Conservation (phyloP, 2,797 vertebrate species). For the Pseudochromis fuscus region DNA sequence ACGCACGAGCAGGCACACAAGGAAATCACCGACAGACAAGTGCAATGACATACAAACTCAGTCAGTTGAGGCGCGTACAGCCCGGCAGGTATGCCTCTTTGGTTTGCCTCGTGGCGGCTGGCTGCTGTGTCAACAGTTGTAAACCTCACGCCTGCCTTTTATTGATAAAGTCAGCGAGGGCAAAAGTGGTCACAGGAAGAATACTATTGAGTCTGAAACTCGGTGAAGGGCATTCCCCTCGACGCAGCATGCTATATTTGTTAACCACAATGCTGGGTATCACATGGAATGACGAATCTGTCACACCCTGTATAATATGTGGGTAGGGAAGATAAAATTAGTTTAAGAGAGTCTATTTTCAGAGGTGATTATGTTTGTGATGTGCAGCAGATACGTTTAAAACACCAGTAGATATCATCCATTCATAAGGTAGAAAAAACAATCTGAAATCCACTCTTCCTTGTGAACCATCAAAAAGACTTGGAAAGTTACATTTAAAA, state of each 20-base stretch:
- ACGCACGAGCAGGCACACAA: conserved; percentile 20
- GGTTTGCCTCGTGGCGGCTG: conserved; percentile 11
- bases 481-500: neutral
- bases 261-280: conserved; percentile 75
- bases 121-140: conserved; percentile 40
- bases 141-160: conserved; percentile 45
- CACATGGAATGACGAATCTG: conserved; percentile 79
- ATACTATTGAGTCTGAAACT: conserved; percentile 42
- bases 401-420: neutral
- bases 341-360: conserved; percentile 72
- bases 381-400: conserved; percentile 9
- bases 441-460: neutral
- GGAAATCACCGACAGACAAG: conserved; percentile 51
- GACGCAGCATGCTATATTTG: conserved; percentile 68
- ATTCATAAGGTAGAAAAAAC: neutral
- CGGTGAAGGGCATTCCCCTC: conserved; percentile 73
- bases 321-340: conserved; percentile 78
- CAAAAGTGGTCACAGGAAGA: conserved; percentile 48
- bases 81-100: conserved; percentile 18
- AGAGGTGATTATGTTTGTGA: conserved; percentile 57
- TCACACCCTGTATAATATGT: conserved; percentile 75
- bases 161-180: conserved; percentile 46
- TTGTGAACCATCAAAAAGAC: too few species aligned
- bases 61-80: conserved; percentile 16
- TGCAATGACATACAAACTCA: conserved; percentile 30